Evolutionary conservation across 1,140 invertebrate genomes (phyloP).

Genomic region (Fopius arisanus): DNA sequence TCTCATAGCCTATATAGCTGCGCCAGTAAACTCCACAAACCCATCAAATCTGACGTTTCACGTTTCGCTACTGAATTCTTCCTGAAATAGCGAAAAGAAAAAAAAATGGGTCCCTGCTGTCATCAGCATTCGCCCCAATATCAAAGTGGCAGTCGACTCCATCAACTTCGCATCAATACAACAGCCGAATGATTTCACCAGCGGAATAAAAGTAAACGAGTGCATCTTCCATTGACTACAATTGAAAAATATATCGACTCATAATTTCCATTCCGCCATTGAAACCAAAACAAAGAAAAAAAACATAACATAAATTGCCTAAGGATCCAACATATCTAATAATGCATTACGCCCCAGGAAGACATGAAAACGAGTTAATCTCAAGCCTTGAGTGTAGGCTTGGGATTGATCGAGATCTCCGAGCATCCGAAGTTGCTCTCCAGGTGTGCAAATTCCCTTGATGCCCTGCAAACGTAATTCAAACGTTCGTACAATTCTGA

Average conservation of each 20-base stretch:
- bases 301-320: neutral
- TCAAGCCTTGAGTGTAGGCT: constrained; percentile 11
- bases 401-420: constrained; percentile 33
- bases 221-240: neutral
- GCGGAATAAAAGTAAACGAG: neutral
- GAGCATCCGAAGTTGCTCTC: constrained; percentile 48
- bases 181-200: neutral
- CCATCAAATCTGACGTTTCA: too few species aligned
- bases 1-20: too few species aligned
- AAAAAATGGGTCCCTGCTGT: neutral
- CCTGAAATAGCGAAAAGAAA: neutral
- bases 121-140: neutral
- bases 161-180: neutral
- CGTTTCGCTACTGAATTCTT: too few species aligned
- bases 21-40: too few species aligned
- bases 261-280: neutral
- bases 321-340: neutral
- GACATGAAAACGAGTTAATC: constrained; percentile 6
- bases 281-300: neutral
- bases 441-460: constrained; percentile 64
- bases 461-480: constrained; percentile 67
- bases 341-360: constrained; percentile 17
- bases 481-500: constrained; percentile 68
- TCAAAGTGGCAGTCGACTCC: neutral
- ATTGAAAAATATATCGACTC: constrained; percentile 28